Evolutionary conservation across 2,888 invertebrate species (phyloP).

Genomic region (Chouioia cunea): DNA sequence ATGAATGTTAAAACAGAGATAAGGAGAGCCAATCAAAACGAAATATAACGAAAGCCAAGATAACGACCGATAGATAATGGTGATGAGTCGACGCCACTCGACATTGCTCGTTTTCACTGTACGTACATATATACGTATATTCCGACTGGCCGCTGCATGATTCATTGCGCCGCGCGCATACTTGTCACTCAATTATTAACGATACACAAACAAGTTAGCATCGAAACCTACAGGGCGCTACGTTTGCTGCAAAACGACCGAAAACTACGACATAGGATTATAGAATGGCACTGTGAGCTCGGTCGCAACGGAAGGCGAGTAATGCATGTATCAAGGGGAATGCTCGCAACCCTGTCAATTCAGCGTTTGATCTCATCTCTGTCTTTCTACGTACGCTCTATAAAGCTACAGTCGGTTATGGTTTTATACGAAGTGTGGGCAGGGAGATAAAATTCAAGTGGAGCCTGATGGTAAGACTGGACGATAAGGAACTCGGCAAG

Average conservation of each 20-base stretch:
- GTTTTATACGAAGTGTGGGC: constrained; percentile 59
- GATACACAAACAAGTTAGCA: no score
- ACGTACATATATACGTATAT: no score
- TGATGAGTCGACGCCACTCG: constrained; percentile 38
- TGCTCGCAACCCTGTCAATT: constrained; percentile 67
- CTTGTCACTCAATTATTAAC: no score
- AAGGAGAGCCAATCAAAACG: constrained; percentile 45
- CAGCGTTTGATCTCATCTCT: constrained; percentile 67
- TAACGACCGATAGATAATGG: constrained; percentile 43
- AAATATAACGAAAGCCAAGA: constrained; percentile 46
- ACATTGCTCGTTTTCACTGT: constrained; percentile 25
- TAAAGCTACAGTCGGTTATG: constrained; percentile 53
- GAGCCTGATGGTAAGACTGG: constrained; percentile 43
- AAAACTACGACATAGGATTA: no score
- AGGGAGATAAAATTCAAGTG: constrained; percentile 38
- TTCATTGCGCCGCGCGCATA: no score
- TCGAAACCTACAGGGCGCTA: no score
- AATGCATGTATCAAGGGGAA: constrained; percentile 57
- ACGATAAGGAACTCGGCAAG: constrained; percentile 37
- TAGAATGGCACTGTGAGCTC: no score
- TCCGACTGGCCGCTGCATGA: no score
- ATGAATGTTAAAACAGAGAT: constrained; percentile 41
- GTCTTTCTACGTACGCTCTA: constrained; percentile 35
- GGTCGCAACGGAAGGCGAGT: constrained; percentile 43
- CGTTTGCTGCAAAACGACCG: no score